phyloP scores from a whole-genome alignment of 2,888 invertebrate genomes.

The Trissolcus japonicus region DNA sequence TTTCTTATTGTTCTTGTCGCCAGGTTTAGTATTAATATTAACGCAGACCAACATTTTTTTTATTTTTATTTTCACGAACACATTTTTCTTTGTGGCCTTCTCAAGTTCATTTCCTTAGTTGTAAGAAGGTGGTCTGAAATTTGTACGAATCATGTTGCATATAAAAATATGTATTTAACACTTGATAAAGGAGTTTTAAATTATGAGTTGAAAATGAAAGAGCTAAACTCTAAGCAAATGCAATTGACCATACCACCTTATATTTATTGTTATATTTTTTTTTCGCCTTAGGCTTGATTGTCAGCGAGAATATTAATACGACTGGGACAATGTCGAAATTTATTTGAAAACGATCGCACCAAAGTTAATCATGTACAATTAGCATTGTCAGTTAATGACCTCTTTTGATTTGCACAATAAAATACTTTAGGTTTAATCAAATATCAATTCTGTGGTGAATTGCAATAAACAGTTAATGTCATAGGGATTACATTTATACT shows the following conservation, averaged over 20 bases:
- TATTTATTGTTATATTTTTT: too few species aligned
- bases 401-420: too few species aligned
- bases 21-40: constrained; percentile 32
- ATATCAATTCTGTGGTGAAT: too few species aligned
- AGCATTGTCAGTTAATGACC: neutral
- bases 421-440: too few species aligned
- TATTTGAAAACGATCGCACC: neutral
- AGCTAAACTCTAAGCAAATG: too few species aligned
- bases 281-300: too few species aligned
- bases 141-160: neutral
- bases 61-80: constrained; percentile 23
- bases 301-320: too few species aligned
- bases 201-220: too few species aligned
- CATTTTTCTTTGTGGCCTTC: constrained; percentile 25
- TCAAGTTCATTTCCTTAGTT: constrained; percentile 14
- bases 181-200: too few species aligned
- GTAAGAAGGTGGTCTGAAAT: neutral
- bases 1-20: constrained; percentile 20
- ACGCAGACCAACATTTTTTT: neutral
- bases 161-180: constrained; percentile 2
- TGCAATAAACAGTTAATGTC: too few species aligned
- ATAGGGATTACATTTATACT: too few species aligned
- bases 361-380: neutral
- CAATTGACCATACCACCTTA: too few species aligned
- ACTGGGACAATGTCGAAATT: neutral